Base-by-base conservation (phyloP, 1,140 invertebrate species). In the Diabrotica undecimpunctata region DNA sequence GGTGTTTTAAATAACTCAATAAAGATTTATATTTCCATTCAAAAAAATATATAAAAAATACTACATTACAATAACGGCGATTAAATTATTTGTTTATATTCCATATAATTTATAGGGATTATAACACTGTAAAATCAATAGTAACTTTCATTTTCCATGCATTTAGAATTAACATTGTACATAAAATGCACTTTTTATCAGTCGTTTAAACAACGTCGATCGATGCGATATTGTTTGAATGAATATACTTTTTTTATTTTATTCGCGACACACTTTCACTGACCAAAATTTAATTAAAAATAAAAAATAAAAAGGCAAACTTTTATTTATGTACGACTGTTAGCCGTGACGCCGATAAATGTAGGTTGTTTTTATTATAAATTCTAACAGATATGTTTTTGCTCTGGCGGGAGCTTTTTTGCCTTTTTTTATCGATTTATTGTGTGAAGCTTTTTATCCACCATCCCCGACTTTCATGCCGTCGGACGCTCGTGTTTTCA, bases 211-310 rank as follows among this genome's bases (percentile, higher is more conserved):
- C 41, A n/a, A n/a, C 41, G n/a, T 46, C 53, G 25, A 54, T 54
- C 53, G 9, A 13, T 54, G 53, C 10, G 8, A 7, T 54, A 54
- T 8, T 12, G 53, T 54, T 54, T 12, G n/a, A 35, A 54, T 13
- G n/a, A 35, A 54, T 13, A 10, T 54, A 54, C 12, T 54, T 54
- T 54, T 54, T 54, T 54, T 25, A 54, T 54, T 54, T 13, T 54
- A 54, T 54, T 54, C 25, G n/a, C 25, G 53, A 54, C 53, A 54
- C 25, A 54, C 53, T 54, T 54, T 54, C 53, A 54, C 53, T 35
- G 10, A 10, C 53, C 9, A 54, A 54, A 46, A 46, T 46, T 46
- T 10, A 46, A 10, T 6, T 10, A 46, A 46, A 46, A 46, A 10
- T 10, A 46, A 46, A 46, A 46, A 46, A 46, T 46, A 46, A 46